These are phyloP conservation scores for Acheta domesticus DNA, from an alignment of 2,888 invertebrate genomes.

Conservation along the genomic window DNA sequence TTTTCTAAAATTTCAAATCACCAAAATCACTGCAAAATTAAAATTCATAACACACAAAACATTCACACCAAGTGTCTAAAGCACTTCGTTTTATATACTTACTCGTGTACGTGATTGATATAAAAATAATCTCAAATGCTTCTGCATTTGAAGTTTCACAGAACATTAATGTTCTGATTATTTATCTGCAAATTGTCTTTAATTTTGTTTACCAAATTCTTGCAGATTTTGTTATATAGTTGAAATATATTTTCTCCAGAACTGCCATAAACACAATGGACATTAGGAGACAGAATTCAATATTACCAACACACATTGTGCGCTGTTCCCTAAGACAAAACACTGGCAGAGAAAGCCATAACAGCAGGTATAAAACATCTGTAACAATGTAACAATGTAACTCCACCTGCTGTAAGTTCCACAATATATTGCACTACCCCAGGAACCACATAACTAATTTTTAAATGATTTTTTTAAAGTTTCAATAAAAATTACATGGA, in stretches of 20 bases:
- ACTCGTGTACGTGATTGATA: slow-evolving; percentile 6
- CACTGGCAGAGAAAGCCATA: slow-evolving; percentile 9
- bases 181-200: neutral
- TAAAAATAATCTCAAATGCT: slow-evolving; percentile 5
- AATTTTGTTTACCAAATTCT: neutral
- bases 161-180: neutral
- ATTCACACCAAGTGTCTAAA: neutral
- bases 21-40: neutral
- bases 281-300: neutral
- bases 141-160: neutral
- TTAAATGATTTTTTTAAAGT: neutral
- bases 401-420: neutral
- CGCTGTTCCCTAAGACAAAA: slow-evolving; percentile 18
- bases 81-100: neutral
- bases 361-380: neutral
- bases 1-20: neutral
- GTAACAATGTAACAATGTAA: slow-evolving; percentile 1
- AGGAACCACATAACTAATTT: neutral
- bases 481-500: slow-evolving; percentile 1
- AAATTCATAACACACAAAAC: neutral
- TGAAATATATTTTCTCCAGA: neutral
- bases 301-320: neutral
- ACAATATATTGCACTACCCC: neutral
- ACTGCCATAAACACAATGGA: neutral
- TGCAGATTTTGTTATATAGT: neutral